Evolutionary conservation across 2,888 invertebrate species (phyloP).

Genomic region (Molorchus minor): DNA sequence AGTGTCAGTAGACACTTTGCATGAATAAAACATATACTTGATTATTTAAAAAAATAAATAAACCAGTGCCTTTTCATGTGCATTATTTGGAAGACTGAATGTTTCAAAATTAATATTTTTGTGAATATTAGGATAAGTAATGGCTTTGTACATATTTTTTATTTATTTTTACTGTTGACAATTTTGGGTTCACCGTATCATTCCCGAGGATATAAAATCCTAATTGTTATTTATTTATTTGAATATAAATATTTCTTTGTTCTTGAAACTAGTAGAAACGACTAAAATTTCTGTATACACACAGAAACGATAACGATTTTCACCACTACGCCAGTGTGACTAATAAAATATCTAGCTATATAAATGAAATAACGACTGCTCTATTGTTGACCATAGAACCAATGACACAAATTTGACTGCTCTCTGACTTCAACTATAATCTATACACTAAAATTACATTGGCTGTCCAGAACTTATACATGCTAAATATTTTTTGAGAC

Average conservation of each 20-base stretch:
- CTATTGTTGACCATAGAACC: too few relatives aligned
- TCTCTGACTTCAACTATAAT: too few relatives aligned
- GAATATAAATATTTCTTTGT: too few relatives aligned
- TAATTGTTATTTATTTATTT: conserved; percentile 45
- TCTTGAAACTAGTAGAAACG: conserved; percentile 20
- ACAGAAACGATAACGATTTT: too few relatives aligned
- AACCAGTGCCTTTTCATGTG: conserved; percentile 44
- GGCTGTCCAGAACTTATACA: too few relatives aligned
- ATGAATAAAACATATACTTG: conserved; percentile 49
- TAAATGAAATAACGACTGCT: too few relatives aligned
- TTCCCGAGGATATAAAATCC: conserved; percentile 53
- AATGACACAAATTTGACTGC: too few relatives aligned
- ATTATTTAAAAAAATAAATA: conserved; percentile 14
- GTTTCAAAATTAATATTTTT: conserved; percentile 36
- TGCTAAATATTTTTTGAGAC: too few relatives aligned
- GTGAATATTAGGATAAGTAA: conserved; percentile 44
- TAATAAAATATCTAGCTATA: too few relatives aligned
- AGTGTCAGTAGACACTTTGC: conserved; percentile 60
- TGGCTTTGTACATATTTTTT: conserved; percentile 48
- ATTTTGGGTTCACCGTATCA: conserved; percentile 52
- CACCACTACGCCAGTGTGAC: too few relatives aligned
- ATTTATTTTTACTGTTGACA: conserved; percentile 52
- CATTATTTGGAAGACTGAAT: conserved; percentile 48
- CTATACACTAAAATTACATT: too few relatives aligned
- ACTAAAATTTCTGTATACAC: conserved; percentile 8